Percentiles rank a stretch among this genome's conserved stretches.
phyloP scores from a whole-genome alignment of 2,113 vertebrate genomes.

The Cinclus mexicanus region DNA sequence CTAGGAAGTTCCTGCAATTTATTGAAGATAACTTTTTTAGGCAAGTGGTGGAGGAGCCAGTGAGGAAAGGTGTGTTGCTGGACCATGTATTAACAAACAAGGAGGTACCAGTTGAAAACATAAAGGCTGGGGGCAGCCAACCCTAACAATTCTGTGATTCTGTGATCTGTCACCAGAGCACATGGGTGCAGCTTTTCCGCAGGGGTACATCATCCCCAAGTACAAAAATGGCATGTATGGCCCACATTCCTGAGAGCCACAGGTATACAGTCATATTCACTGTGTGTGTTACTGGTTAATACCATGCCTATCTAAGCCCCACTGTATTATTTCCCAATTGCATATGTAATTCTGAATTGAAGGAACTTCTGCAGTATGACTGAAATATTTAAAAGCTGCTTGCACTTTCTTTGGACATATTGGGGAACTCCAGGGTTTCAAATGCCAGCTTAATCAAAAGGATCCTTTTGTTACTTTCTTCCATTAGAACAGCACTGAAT shows the following conservation, averaged over 20 bases:
- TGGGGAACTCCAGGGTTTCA: background rate
- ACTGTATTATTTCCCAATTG: background rate
- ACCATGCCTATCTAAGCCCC: background rate
- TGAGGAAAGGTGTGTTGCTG: background rate
- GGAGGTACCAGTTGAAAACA: background rate
- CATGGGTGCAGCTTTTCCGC: background rate
- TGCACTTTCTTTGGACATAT: background rate
- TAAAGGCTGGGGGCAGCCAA: background rate
- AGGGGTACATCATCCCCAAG: too few species aligned
- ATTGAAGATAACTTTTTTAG: background rate
- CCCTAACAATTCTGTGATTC: background rate
- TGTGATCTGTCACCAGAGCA: background rate
- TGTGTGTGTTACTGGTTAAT: background rate
- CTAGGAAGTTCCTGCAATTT: background rate
- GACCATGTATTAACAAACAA: background rate
- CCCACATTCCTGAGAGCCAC: background rate
- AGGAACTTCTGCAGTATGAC: background rate
- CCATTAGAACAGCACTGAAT: background rate
- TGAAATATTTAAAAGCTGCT: background rate
- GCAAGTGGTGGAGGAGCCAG: background rate
- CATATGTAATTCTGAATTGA: background rate
- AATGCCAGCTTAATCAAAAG: background rate
- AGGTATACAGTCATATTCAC: background rate
- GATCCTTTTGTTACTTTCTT: background rate
- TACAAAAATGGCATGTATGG: too few species aligned